Percentiles rank a stretch among this genome's conserved stretches.
These are phyloP conservation scores for Molossus molossus DNA, from an alignment of 2,797 vertebrate species.

Conservation along the genomic window DNA sequence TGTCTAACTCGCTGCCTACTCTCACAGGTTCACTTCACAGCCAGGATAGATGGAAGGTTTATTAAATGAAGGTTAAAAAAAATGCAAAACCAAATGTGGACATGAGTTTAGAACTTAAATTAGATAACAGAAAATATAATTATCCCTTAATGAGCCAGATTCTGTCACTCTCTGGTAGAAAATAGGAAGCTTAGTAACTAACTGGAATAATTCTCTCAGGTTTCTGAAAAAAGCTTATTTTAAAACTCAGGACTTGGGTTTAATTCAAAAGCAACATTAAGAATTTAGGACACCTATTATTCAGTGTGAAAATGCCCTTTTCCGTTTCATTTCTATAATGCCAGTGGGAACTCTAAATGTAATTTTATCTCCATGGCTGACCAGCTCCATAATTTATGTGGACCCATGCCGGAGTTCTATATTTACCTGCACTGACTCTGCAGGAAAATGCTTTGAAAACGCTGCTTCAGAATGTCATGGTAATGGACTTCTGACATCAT, in stretches of 20 bases:
- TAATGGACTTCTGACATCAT: slow-evolving; percentile 62
- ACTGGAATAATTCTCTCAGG: slow-evolving; percentile 58
- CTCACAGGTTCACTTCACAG: slow-evolving; percentile 29
- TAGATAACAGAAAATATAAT: slow-evolving; percentile 72
- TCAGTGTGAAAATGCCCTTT: slow-evolving; percentile 63
- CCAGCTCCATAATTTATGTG: slow-evolving; percentile 81
- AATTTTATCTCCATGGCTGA: slow-evolving; percentile 81
- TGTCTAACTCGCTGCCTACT: neutral
- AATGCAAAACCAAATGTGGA: slow-evolving; percentile 53
- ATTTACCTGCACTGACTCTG: slow-evolving; percentile 78
- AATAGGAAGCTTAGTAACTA: slow-evolving; percentile 63
- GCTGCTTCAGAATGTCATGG: slow-evolving; percentile 59
- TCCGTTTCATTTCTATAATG: slow-evolving; percentile 60
- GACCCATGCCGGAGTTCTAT: slow-evolving; percentile 65
- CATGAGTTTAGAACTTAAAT: slow-evolving; percentile 73
- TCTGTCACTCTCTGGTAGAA: neutral
- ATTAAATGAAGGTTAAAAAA: slow-evolving; percentile 63
- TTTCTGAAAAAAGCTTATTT: slow-evolving; percentile 67
- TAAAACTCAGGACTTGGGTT: slow-evolving; percentile 58
- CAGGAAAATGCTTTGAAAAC: slow-evolving; percentile 70
- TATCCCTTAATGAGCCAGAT: slow-evolving; percentile 72
- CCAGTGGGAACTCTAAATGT: slow-evolving; percentile 57
- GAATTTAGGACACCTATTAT: slow-evolving; percentile 63
- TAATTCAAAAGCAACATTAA: slow-evolving; percentile 65
- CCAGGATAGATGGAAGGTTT: neutral